These are phyloP conservation scores for Sinocyclocheilus anshuiensis DNA, from an alignment of 2,113 vertebrate species.

Conservation along the genomic window DNA sequence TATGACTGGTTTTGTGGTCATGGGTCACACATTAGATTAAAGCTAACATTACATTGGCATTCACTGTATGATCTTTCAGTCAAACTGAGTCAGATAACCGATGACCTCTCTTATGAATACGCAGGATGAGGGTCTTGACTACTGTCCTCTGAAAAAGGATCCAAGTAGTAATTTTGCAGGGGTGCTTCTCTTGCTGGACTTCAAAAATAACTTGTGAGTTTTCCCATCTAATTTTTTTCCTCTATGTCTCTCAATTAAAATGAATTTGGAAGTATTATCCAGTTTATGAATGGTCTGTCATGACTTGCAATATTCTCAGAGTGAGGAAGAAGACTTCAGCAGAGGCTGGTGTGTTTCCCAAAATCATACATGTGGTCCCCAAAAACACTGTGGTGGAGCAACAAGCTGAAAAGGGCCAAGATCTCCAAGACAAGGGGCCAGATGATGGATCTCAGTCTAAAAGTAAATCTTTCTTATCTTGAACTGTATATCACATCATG, in stretches of 20 bases:
- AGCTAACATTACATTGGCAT: neutral
- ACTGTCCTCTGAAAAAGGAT: constrained; percentile 78
- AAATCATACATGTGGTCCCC: constrained; percentile 36
- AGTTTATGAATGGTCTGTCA: neutral
- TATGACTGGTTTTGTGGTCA: neutral
- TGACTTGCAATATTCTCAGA: constrained; percentile 57
- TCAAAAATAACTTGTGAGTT: constrained; percentile 73
- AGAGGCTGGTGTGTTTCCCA: constrained; percentile 63
- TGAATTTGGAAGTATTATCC: neutral
- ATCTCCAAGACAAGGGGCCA: neutral
- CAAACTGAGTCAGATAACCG: neutral
- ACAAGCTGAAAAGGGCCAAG: neutral
- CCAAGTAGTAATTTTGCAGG: constrained; percentile 71
- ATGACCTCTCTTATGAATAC: neutral
- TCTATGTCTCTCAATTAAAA: neutral
- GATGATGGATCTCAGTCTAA: constrained; percentile 9
- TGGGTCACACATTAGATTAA: neutral
- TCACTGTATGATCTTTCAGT: neutral
- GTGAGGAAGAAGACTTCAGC: constrained; percentile 73
- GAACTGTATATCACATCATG: neutral
- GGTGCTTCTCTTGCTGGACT: constrained; percentile 78
- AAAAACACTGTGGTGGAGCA: constrained; percentile 59
- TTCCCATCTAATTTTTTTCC: neutral
- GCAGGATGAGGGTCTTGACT: constrained; percentile 83
- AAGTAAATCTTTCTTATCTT: constrained; percentile 11